Conservation (phyloP, 2,113 vertebrate genomes). For the Ursus arctos region DNA sequence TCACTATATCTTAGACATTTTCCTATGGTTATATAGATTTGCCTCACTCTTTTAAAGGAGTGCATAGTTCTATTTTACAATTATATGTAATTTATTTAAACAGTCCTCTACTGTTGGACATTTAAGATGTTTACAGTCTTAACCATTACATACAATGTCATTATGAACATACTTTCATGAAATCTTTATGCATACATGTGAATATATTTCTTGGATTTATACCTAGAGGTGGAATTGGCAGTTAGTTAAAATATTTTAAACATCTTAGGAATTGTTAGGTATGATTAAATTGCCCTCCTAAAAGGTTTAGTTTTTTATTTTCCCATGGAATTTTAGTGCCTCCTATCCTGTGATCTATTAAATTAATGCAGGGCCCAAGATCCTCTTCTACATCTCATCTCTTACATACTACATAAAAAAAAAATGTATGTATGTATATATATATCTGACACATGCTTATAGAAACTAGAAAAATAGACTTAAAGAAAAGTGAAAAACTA, state of each 20-base stretch:
- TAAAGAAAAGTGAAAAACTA: conserved; percentile 47
- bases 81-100: conserved; percentile 46
- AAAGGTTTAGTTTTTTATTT: conserved; percentile 61
- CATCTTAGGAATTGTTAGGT: conserved; percentile 46
- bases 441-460: not conserved
- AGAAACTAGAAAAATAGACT: conserved; percentile 30
- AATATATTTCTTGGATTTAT: conserved; percentile 37
- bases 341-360: conserved; percentile 2
- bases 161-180: not conserved
- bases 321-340: not conserved
- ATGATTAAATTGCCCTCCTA: conserved; percentile 43
- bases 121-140: conserved; percentile 58
- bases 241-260: conserved; percentile 58
- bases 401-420: conserved; percentile 46
- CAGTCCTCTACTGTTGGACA: not conserved
- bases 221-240: conserved; percentile 17
- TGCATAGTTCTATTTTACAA: not conserved
- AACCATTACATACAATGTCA: conserved; percentile 3
- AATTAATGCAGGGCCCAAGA: conserved; percentile 15
- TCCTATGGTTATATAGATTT: conserved; percentile 42
- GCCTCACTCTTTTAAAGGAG: conserved; percentile 55
- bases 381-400: not conserved
- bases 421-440: not conserved
- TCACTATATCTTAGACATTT: not conserved
- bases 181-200: conserved; percentile 12